Percentiles rank a stretch among this genome's conserved stretches.
Conservation (phyloP, 2,113 vertebrate genomes). For the Holacanthus passer region DNA sequence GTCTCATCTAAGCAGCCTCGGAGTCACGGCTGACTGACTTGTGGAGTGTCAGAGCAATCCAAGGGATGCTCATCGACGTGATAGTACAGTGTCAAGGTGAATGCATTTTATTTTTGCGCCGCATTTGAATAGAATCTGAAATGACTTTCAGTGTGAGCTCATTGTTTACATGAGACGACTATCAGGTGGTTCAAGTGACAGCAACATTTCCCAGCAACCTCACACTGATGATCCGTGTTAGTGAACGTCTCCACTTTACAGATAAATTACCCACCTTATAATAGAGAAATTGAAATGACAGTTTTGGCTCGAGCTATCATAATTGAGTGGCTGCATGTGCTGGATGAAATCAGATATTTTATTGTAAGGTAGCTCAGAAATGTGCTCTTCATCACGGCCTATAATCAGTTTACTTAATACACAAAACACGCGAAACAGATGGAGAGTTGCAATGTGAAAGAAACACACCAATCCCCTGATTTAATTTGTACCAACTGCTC, state of each 20-base stretch:
- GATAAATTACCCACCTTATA: background rate
- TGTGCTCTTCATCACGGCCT: background rate
- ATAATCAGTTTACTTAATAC: background rate
- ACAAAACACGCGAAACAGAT: constrained; percentile 36
- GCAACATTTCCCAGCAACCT: background rate
- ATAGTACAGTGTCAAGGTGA: constrained; percentile 48
- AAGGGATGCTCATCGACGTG: constrained; percentile 30
- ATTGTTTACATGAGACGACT: constrained; percentile 8
- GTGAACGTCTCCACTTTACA: background rate
- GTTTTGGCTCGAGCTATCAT: background rate
- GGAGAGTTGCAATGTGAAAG: constrained; percentile 35
- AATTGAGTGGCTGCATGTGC: background rate
- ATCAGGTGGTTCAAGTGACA: constrained; percentile 13
- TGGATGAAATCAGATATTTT: constrained; percentile 1
- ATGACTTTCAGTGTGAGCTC: background rate
- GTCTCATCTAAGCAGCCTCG: constrained; percentile 26
- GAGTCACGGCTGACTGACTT: constrained; percentile 32
- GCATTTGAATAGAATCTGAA: constrained; percentile 46
- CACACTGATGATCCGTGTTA: background rate
- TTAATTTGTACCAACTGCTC: constrained; percentile 68
- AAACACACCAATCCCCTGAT: constrained; percentile 55
- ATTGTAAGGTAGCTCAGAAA: background rate
- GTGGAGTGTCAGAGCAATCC: constrained; percentile 27
- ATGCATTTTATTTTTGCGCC: constrained; percentile 25
- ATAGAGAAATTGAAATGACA: background rate